A percentile compares a stretch with the other conserved stretches of the same genome.
phyloP scores from a whole-genome alignment of 2,797 vertebrate species.

The Bradypodion ventrale region DNA sequence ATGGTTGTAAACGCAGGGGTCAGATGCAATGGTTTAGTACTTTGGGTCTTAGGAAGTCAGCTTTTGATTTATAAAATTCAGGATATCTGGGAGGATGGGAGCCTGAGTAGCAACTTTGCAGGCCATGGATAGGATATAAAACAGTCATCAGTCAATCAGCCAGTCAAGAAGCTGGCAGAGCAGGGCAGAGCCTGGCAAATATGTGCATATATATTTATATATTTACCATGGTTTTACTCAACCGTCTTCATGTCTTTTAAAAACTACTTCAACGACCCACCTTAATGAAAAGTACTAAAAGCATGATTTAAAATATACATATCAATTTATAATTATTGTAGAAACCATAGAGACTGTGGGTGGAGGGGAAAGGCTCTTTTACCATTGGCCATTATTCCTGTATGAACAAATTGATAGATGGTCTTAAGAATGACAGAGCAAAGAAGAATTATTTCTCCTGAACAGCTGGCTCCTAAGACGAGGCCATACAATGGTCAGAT shows the following conservation, averaged over 20 bases:
- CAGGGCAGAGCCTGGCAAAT: background rate
- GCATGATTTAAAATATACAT: slow-evolving; percentile 20
- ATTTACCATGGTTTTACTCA: background rate
- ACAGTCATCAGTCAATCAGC: no score
- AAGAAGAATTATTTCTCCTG: slow-evolving; percentile 64
- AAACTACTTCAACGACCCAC: slow-evolving; percentile 31
- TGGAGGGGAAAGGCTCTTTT: slow-evolving; percentile 57
- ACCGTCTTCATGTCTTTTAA: background rate
- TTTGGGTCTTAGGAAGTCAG: background rate
- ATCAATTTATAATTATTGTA: slow-evolving; percentile 25
- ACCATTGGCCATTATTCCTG: slow-evolving; percentile 59
- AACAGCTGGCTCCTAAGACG: slow-evolving; percentile 71
- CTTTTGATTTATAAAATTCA: background rate
- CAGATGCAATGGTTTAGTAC: background rate
- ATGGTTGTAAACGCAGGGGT: slow-evolving; percentile 4
- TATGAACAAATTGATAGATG: slow-evolving; percentile 61
- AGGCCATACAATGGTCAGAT: slow-evolving; percentile 67
- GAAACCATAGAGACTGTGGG: slow-evolving; percentile 54
- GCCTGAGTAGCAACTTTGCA: background rate
- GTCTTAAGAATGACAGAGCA: slow-evolving; percentile 70
- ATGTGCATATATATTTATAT: no score
- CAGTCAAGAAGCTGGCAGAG: background rate
- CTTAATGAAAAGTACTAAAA: background rate
- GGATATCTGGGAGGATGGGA: background rate
- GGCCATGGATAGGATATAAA: no score